Conservation (phyloP, 1,140 invertebrate species). For the Pollicipes pollicipes region DNA sequence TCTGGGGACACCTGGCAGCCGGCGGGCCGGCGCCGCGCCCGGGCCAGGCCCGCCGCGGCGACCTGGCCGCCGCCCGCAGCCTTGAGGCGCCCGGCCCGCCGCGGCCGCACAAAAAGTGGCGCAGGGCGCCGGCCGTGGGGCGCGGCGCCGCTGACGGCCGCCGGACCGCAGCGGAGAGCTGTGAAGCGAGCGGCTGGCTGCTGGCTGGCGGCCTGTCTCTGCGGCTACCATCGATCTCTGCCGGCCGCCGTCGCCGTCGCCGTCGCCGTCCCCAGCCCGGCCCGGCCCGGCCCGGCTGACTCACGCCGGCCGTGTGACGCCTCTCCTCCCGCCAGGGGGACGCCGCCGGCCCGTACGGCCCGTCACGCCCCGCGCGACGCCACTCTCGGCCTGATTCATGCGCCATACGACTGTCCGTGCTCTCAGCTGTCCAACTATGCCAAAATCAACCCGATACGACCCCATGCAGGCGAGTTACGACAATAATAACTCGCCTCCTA, state of each 20-base stretch:
- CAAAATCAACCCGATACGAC: not conserved
- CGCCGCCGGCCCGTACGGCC: no score
- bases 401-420: not conserved
- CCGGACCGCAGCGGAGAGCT: no score
- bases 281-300: not conserved
- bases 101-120: not conserved
- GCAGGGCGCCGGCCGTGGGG: no score
- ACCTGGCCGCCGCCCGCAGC: not conserved
- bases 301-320: not conserved
- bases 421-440: not conserved
- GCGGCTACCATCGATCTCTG: not conserved
- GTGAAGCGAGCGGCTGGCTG: not conserved
- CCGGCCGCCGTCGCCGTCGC: no score
- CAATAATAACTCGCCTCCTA: not conserved
- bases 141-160: no score
- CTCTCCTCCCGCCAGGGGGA: slow-evolving; percentile 1
- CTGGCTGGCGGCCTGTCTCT: not conserved
- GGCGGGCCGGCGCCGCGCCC: no score
- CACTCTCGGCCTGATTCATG: no score
- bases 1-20: no score
- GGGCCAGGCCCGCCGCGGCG: no score
- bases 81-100: no score
- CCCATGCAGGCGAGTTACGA: not conserved
- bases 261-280: no score
- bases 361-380: no score